These are phyloP conservation scores for Yponomeuta cagnagella DNA, from an alignment of 2,888 invertebrate species.

Conservation along the genomic window DNA sequence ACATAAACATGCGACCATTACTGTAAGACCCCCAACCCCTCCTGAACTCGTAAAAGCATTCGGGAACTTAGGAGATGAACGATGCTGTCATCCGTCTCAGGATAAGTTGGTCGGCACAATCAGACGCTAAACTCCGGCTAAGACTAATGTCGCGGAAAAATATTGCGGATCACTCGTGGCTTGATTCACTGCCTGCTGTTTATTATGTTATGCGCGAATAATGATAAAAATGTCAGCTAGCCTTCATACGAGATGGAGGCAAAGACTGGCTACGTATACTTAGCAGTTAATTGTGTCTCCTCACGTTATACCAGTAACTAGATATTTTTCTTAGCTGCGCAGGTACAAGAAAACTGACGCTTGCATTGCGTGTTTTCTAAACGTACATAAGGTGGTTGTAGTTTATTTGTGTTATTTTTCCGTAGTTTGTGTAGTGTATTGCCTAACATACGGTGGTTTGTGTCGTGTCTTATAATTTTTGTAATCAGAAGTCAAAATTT, in stretches of 20 bases:
- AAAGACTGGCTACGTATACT: neutral
- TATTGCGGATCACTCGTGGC: neutral
- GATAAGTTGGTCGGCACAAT: neutral
- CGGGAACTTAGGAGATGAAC: neutral
- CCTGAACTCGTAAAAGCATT: neutral
- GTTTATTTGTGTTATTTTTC: too few species aligned
- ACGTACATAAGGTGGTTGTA: too few species aligned
- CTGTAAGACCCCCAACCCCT: neutral
- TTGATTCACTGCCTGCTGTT: neutral
- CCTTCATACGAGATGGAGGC: neutral
- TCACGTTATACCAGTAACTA: neutral
- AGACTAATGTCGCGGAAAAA: slow-evolving; percentile 2
- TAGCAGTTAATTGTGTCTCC: neutral
- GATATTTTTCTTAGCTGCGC: neutral
- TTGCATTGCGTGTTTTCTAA: too few species aligned
- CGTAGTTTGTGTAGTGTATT: too few species aligned
- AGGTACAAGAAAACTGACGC: neutral
- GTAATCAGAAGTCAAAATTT: too few species aligned
- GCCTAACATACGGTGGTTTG: too few species aligned
- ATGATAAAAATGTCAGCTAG: neutral
- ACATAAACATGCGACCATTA: neutral
- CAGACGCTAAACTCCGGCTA: neutral
- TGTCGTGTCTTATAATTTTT: too few species aligned
- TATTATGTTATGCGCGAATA: neutral
- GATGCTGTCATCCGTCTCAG: neutral